These are phyloP conservation scores for Lacerta bilineata DNA, from an alignment of 2,797 vertebrate species.

Conservation along the genomic window DNA sequence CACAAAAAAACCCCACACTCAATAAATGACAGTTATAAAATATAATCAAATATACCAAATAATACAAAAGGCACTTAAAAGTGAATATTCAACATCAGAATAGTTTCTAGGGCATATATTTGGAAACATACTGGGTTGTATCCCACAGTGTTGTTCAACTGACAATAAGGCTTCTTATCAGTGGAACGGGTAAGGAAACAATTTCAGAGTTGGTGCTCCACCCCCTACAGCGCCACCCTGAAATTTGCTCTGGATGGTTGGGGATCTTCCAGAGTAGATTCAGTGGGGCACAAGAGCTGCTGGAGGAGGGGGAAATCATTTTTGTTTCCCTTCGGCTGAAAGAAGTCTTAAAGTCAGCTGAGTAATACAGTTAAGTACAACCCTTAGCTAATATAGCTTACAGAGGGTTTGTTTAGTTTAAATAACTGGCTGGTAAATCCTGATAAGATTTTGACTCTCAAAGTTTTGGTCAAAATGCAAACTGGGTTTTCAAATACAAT, in stretches of 20 bases:
- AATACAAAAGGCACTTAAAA: conserved; percentile 68
- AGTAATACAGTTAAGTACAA: too few relatives aligned
- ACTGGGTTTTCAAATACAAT: background rate
- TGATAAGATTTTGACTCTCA: conserved; percentile 37
- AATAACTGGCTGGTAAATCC: conserved; percentile 34
- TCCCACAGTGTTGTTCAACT: too few relatives aligned
- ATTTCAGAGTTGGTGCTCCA: too few relatives aligned
- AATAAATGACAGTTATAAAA: conserved; percentile 27
- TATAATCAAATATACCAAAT: conserved; percentile 52
- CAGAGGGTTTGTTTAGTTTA: conserved; percentile 60
- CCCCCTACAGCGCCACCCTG: too few relatives aligned
- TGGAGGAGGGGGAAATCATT: too few relatives aligned
- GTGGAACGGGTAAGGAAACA: too few relatives aligned
- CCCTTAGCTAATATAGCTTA: conserved; percentile 66
- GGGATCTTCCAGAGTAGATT: too few relatives aligned
- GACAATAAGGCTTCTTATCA: too few relatives aligned
- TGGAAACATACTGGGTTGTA: conserved; percentile 42
- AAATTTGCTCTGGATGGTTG: too few relatives aligned
- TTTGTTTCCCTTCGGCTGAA: too few relatives aligned
- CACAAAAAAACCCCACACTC: conserved; percentile 58
- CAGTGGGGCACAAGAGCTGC: too few relatives aligned
- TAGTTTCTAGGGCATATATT: conserved; percentile 63
- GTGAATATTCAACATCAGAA: conserved; percentile 65
- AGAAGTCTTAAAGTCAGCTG: too few relatives aligned
- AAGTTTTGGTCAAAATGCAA: conserved; percentile 16